A percentile compares a stretch with the other conserved stretches of the same genome.
Evolutionary conservation across 2,888 invertebrate genomes (phyloP).

Genomic region (Chalcis sispes): DNA sequence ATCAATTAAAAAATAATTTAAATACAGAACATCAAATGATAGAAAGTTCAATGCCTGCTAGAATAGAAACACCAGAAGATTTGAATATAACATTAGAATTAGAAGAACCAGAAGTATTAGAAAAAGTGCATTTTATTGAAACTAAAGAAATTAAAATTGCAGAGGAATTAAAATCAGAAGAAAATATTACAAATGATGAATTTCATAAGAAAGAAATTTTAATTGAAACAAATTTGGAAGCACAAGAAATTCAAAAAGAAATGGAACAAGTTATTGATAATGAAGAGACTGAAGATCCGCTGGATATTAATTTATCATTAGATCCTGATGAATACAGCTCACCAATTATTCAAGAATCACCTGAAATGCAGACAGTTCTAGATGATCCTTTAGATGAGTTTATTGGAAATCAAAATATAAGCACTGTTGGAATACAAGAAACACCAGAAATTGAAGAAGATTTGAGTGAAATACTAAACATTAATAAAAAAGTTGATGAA

Average conservation of each 20-base stretch:
- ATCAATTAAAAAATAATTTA: neutral
- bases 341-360: slow-evolving; percentile 12
- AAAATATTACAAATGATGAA: neutral
- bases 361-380: slow-evolving; percentile 27
- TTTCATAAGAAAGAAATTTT: neutral
- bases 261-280: neutral
- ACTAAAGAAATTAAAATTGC: slow-evolving; percentile 2
- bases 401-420: slow-evolving; percentile 14
- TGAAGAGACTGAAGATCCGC: slow-evolving; percentile 48
- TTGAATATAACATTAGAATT: slow-evolving; percentile 38
- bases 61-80: slow-evolving; percentile 17
- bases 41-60: neutral
- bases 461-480: slow-evolving; percentile 37
- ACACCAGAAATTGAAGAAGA: slow-evolving; percentile 22
- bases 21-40: slow-evolving; percentile 2
- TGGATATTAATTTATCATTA: slow-evolving; percentile 57
- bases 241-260: slow-evolving; percentile 23
- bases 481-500: slow-evolving; percentile 28
- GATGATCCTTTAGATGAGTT: slow-evolving; percentile 22
- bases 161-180: neutral
- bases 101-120: slow-evolving; percentile 32
- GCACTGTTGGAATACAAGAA: slow-evolving; percentile 8
- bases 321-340: slow-evolving; percentile 57
- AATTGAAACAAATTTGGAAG: slow-evolving; percentile 20
- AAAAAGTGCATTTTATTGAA: slow-evolving; percentile 16